phyloP scores from a whole-genome alignment of 2,888 invertebrate species.

The Ariolimax columbianus region DNA sequence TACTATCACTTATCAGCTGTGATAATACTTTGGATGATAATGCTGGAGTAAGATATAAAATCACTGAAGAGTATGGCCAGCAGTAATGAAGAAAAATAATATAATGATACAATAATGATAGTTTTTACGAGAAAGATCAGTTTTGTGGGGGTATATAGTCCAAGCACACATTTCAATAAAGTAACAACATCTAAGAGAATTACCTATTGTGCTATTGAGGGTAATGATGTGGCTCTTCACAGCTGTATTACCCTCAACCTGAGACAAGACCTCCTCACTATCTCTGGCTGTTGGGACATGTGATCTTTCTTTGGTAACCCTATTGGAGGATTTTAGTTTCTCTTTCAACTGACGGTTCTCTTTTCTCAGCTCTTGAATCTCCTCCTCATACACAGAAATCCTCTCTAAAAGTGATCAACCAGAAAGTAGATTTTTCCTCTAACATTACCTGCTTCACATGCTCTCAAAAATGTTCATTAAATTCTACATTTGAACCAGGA shows the following conservation, averaged over 20 bases:
- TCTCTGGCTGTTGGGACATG: conserved; percentile 41
- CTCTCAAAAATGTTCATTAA: not conserved
- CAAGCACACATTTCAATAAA: no score
- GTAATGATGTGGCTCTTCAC: conserved; percentile 69
- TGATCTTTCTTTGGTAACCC: conserved; percentile 57
- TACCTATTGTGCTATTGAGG: conserved; percentile 75
- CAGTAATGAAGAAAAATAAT: no score
- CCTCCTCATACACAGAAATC: not conserved
- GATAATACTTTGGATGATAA: no score
- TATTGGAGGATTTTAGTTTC: conserved; percentile 57
- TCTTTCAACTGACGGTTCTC: conserved; percentile 69
- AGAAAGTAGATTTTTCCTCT: not conserved
- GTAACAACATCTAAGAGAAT: not conserved
- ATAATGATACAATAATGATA: no score
- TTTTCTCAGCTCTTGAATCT: conserved; percentile 60
- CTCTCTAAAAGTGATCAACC: not conserved
- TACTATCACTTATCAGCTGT: no score
- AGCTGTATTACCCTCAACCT: conserved; percentile 60
- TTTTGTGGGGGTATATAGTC: no score
- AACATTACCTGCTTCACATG: not conserved
- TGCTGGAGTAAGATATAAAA: no score
- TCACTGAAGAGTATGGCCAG: no score
- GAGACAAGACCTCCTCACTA: conserved; percentile 59
- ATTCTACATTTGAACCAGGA: no score
- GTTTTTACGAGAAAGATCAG: no score